A percentile compares a stretch with the other conserved stretches of the same genome.
These are phyloP conservation scores for Neodiprion pinetum DNA, from an alignment of 1,140 invertebrate genomes.

Conservation along the genomic window DNA sequence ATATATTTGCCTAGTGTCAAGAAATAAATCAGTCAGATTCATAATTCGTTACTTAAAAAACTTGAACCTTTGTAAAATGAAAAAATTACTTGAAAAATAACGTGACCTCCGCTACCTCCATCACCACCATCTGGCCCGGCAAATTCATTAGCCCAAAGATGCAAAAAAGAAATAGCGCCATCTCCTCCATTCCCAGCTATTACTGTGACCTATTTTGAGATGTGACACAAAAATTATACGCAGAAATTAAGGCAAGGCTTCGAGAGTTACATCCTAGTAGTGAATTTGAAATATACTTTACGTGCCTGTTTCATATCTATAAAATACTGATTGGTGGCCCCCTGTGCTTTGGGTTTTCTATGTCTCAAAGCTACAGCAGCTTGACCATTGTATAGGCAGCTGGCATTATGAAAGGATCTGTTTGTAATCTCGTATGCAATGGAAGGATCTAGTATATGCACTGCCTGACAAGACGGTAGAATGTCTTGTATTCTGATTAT, in stretches of 20 bases:
- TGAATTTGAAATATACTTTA: not conserved
- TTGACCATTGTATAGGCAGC: conserved; percentile 25
- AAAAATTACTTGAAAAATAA: conserved; percentile 79
- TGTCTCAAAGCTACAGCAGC: conserved; percentile 57
- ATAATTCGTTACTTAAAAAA: conserved; percentile 18
- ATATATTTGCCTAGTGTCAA: conserved; percentile 17
- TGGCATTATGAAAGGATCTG: conserved; percentile 19
- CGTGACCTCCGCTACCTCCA: conserved; percentile 96
- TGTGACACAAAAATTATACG: not conserved
- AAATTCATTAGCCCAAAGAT: conserved; percentile 78
- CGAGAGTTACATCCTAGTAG: not conserved
- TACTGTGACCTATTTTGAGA: conserved; percentile 59
- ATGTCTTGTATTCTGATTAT: conserved; percentile 23
- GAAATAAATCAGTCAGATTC: not conserved
- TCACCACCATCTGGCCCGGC: conserved; percentile 97
- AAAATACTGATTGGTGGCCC: conserved; percentile 65
- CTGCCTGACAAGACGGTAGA: not conserved
- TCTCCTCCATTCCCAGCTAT: conserved; percentile 90
- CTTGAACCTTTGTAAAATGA: not conserved
- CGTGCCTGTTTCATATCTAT: conserved; percentile 69
- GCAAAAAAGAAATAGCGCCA: conserved; percentile 87
- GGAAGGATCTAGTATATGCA: conserved; percentile 11
- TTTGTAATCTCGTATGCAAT: conserved; percentile 13
- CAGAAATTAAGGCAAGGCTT: not conserved
- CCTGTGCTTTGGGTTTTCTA: conserved; percentile 62